phyloP scores from a whole-genome alignment of 2,888 invertebrate species.

The Pherbina coryleti region DNA sequence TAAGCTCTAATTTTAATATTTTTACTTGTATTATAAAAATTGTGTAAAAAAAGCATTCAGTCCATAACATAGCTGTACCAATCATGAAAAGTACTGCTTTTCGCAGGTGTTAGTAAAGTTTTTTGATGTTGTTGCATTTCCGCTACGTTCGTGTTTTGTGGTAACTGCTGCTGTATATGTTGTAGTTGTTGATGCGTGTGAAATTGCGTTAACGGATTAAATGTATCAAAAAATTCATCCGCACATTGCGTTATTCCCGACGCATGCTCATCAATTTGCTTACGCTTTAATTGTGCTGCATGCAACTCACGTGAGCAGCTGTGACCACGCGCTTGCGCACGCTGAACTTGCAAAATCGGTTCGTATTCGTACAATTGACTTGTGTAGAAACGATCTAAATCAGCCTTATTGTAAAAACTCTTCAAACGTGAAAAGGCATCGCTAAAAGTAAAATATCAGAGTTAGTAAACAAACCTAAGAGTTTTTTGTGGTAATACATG shows the following conservation, averaged over 20 bases:
- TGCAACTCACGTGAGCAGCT: conserved; percentile 60
- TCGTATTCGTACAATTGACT: conserved; percentile 63
- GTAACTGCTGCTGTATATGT: conserved; percentile 25
- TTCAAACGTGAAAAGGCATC: conserved; percentile 60
- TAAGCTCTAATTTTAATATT: neutral
- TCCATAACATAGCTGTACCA: conserved; percentile 53
- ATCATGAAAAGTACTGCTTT: conserved; percentile 35
- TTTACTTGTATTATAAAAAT: neutral
- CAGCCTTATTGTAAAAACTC: conserved; percentile 57
- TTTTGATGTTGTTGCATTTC: neutral
- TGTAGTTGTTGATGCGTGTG: conserved; percentile 38
- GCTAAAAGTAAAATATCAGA: conserved; percentile 44
- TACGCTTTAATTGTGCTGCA: conserved; percentile 58
- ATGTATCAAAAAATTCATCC: conserved; percentile 46
- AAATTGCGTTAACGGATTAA: conserved; percentile 51
- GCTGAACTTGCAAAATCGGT: conserved; percentile 63
- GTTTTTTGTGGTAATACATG: neutral
- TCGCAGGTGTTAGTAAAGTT: neutral
- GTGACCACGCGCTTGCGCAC: conserved; percentile 58
- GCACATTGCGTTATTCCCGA: neutral
- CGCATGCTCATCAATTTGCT: conserved; percentile 51
- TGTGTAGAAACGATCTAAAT: conserved; percentile 60
- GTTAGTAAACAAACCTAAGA: neutral
- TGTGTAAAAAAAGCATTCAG: neutral
- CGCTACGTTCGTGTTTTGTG: neutral